Conservation (phyloP, 2,797 vertebrate genomes). For the Micromesistius poutassou region DNA sequence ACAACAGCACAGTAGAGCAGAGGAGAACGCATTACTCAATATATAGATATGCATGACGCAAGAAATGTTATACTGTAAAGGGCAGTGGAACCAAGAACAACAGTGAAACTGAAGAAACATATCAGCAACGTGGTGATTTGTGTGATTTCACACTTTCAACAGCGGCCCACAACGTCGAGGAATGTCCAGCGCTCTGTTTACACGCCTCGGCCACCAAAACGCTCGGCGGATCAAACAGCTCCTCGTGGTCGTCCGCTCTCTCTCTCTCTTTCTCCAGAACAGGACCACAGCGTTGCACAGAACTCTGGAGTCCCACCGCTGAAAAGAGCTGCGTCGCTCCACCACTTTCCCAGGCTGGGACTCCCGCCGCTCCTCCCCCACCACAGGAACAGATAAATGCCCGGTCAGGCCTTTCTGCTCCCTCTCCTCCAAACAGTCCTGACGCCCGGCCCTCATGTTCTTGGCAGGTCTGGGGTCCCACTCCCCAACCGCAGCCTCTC, state of each 20-base stretch:
- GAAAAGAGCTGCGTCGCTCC: background rate
- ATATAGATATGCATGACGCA: background rate
- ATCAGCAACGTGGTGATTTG: background rate
- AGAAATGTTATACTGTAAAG: background rate
- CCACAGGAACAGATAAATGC: slow-evolving; percentile 41
- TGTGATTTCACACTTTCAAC: background rate
- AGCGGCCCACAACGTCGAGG: background rate
- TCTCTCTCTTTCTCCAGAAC: background rate
- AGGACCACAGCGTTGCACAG: slow-evolving; percentile 23
- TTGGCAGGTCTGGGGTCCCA: slow-evolving; percentile 26
- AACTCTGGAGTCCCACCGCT: slow-evolving; percentile 30
- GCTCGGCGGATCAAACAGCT: background rate
- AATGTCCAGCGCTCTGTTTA: background rate
- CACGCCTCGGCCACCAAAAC: background rate
- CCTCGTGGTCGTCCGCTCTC: background rate
- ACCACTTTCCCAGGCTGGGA: slow-evolving; percentile 9
- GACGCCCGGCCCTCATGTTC: slow-evolving; percentile 19
- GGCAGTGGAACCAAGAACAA: background rate
- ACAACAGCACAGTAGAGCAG: background rate
- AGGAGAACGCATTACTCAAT: background rate
- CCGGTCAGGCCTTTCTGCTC: slow-evolving; percentile 33
- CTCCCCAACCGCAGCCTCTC: slow-evolving; percentile 38
- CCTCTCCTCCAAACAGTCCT: slow-evolving; percentile 9
- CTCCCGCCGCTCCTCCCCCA: slow-evolving; percentile 24
- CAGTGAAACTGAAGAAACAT: background rate